phyloP scores from a whole-genome alignment of 2,113 vertebrate species.

The Pimephales promelas region DNA sequence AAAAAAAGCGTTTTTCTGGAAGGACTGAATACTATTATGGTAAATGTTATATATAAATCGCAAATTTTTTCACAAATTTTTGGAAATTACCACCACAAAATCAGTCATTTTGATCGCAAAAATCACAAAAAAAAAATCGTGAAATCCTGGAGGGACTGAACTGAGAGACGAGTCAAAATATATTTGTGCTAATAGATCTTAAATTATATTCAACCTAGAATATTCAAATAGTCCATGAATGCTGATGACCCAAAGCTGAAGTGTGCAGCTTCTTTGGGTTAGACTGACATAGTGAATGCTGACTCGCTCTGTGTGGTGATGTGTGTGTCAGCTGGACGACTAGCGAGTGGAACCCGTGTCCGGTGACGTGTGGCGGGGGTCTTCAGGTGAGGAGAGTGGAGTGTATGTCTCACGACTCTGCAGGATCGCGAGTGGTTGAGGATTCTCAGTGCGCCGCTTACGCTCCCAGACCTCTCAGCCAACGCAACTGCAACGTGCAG shows the following conservation, averaged over 20 bases:
- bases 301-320: background rate
- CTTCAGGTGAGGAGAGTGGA: slow-evolving; percentile 86
- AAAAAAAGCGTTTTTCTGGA: too few relatives aligned
- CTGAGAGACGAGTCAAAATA: background rate
- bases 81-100: too few relatives aligned
- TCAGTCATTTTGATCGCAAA: too few relatives aligned
- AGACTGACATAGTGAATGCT: background rate
- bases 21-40: too few relatives aligned
- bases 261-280: slow-evolving; percentile 17
- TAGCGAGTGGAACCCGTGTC: slow-evolving; percentile 87
- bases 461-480: slow-evolving; percentile 74
- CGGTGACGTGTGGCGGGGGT: slow-evolving; percentile 86
- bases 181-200: background rate
- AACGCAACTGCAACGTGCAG: slow-evolving; percentile 85
- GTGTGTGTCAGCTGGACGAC: slow-evolving; percentile 82
- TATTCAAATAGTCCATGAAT: background rate
- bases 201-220: background rate
- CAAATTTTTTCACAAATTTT: too few relatives aligned
- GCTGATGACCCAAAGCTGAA: background rate
- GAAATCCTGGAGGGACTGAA: too few relatives aligned
- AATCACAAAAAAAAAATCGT: too few relatives aligned
- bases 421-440: slow-evolving; percentile 75
- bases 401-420: slow-evolving; percentile 78
- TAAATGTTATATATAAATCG: too few relatives aligned
- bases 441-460: slow-evolving; percentile 79